Conservation (phyloP, 2,797 vertebrate genomes). For the Miichthys miiuy region DNA sequence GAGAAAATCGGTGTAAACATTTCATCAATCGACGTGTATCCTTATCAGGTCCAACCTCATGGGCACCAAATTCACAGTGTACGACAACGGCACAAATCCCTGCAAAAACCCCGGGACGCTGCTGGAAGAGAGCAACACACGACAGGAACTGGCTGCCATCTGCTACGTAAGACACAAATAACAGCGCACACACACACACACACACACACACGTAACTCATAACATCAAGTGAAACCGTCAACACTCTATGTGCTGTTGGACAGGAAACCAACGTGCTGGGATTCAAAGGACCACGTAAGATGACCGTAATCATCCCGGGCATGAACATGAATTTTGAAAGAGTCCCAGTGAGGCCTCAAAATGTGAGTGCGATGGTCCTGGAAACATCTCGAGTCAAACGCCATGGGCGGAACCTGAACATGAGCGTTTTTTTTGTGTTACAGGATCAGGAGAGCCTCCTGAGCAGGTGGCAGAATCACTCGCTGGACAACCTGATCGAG, state of each 20-base stretch:
- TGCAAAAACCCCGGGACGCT: conserved; percentile 87
- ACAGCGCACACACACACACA: neutral
- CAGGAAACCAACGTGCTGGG: conserved; percentile 98
- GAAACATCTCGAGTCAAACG: too few species aligned
- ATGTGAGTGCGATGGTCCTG: conserved; percentile 83
- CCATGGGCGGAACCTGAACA: neutral
- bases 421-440: neutral
- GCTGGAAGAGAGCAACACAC: conserved; percentile 89
- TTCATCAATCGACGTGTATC: neutral
- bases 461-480: conserved; percentile 92
- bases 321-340: conserved; percentile 96
- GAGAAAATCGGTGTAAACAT: neutral
- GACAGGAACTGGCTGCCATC: conserved; percentile 95
- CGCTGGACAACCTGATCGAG: conserved; percentile 95
- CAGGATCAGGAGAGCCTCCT: conserved; percentile 95
- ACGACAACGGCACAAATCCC: conserved; percentile 93
- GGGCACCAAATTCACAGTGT: conserved; percentile 98
- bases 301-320: conserved; percentile 97
- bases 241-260: neutral
- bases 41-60: conserved; percentile 93
- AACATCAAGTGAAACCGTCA: neutral
- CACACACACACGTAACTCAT: neutral
- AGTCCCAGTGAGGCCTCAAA: conserved; percentile 90
- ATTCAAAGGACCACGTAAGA: conserved; percentile 97
- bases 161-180: conserved; percentile 90